These are phyloP conservation scores for Halocaridina rubra DNA, from an alignment of 2,888 invertebrate species.

Conservation along the genomic window DNA sequence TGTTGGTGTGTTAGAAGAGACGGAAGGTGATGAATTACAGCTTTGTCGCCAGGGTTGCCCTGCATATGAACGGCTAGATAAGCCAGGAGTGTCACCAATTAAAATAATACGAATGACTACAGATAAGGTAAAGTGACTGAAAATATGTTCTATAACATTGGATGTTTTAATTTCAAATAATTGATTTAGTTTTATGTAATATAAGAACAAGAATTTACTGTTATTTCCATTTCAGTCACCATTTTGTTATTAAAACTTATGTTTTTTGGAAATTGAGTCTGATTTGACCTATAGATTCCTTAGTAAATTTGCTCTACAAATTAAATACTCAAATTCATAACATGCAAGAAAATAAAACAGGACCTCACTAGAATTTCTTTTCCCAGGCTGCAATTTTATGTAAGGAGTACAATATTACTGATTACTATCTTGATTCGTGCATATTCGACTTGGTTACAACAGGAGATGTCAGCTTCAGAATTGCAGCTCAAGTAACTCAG, in stretches of 20 bases:
- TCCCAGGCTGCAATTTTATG: constrained; percentile 66
- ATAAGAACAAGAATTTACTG: too few relatives aligned
- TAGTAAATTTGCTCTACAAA: too few relatives aligned
- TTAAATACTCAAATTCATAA: too few relatives aligned
- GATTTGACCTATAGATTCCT: too few relatives aligned
- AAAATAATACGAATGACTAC: constrained; percentile 56
- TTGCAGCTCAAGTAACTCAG: constrained; percentile 70
- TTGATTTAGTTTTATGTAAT: too few relatives aligned
- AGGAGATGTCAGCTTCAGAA: constrained; percentile 70
- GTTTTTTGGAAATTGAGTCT: too few relatives aligned
- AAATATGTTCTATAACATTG: too few relatives aligned
- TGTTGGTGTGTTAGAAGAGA: constrained; percentile 68
- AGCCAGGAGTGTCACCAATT: constrained; percentile 64
- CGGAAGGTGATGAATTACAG: constrained; percentile 67
- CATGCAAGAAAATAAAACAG: too few relatives aligned
- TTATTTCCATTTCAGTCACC: too few relatives aligned
- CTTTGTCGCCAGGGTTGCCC: constrained; percentile 73
- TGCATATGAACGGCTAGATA: constrained; percentile 69
- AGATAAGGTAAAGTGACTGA: constrained; percentile 52
- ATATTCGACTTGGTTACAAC: constrained; percentile 74
- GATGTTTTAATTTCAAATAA: too few relatives aligned
- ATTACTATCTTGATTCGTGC: constrained; percentile 74
- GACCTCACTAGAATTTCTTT: too few relatives aligned
- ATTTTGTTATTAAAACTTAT: too few relatives aligned
- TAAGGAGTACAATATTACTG: constrained; percentile 69